phyloP scores from a whole-genome alignment of 35 echinoderm and acorn worm genomes.

The Holothuria glaberrima region DNA sequence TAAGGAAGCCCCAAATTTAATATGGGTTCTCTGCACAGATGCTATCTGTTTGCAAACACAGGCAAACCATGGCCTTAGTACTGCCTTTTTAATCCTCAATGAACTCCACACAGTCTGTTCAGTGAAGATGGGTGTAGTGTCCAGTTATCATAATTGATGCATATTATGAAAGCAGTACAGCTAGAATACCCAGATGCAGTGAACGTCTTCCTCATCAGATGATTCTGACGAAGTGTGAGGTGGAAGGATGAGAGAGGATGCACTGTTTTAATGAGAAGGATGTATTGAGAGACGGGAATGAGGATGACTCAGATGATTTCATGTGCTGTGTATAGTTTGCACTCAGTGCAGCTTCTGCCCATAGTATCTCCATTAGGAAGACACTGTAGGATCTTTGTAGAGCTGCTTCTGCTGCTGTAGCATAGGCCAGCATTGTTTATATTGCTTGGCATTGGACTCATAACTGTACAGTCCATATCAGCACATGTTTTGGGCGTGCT shows the following conservation, averaged over 20 bases:
- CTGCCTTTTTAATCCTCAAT: not conserved
- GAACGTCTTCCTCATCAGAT: not conserved
- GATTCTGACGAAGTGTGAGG: not conserved
- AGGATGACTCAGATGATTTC: slow-evolving; percentile 19
- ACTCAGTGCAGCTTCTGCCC: not conserved
- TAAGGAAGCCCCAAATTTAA: too few relatives aligned
- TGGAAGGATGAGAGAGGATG: slow-evolving; percentile 26
- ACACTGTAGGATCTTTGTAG: not conserved
- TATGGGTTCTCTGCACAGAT: not conserved
- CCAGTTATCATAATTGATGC: slow-evolving; percentile 58
- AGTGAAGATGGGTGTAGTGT: not conserved
- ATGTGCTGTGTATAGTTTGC: not conserved
- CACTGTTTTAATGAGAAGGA: slow-evolving; percentile 37
- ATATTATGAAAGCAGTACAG: not conserved
- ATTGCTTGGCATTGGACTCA: too few relatives aligned
- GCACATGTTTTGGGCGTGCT: too few relatives aligned
- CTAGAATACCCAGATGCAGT: not conserved
- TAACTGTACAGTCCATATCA: too few relatives aligned
- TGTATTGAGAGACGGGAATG: not conserved
- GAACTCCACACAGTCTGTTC: not conserved
- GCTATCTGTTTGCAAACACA: not conserved
- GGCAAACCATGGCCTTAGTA: not conserved
- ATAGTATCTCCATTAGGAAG: not conserved
- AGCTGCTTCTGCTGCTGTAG: too few relatives aligned
- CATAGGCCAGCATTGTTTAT: too few relatives aligned